Evolutionary conservation across 1,140 invertebrate genomes (phyloP).

Genomic region (Lysiphlebus fabarum): DNA sequence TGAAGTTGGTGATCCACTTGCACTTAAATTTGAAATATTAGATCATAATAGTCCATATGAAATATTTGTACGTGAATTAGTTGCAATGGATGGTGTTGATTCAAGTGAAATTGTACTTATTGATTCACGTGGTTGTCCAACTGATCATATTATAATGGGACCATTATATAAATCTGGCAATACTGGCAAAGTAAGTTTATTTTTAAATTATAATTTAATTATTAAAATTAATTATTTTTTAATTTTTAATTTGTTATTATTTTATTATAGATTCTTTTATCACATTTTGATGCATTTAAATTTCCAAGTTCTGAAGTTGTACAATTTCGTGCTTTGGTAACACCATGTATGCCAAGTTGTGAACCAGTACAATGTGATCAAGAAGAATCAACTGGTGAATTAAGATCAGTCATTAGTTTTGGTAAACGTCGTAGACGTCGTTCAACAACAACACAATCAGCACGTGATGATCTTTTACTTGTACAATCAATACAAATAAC

Average conservation of each 20-base stretch:
- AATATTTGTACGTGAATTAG: conserved; percentile 89
- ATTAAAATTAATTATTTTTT: not conserved
- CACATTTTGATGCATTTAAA: conserved; percentile 93
- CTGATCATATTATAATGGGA: conserved; percentile 90
- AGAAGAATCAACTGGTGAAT: conserved; percentile 74
- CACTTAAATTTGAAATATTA: conserved; percentile 86
- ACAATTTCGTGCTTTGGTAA: conserved; percentile 89
- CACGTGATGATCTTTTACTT: conserved; percentile 78
- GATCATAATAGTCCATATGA: conserved; percentile 90
- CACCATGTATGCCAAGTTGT: conserved; percentile 87
- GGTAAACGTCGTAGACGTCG: conserved; percentile 69
- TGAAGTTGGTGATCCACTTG: conserved; percentile 86
- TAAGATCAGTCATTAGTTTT: conserved; percentile 76
- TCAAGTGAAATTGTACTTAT: conserved; percentile 89
- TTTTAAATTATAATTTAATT: not conserved
- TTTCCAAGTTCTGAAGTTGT: conserved; percentile 93
- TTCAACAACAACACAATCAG: conserved; percentile 47
- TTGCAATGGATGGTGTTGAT: conserved; percentile 91
- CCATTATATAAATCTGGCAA: conserved; percentile 77
- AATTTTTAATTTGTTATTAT: not conserved
- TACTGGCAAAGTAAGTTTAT: conserved; percentile 66
- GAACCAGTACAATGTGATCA: conserved; percentile 85
- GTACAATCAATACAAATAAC: conserved; percentile 89
- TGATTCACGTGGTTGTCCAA: conserved; percentile 88
- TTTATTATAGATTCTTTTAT: conserved; percentile 70